Percentiles rank a stretch among this genome's conserved stretches.
Evolutionary conservation across 2,888 invertebrate species (phyloP).

Genomic region (Chorisops tibialis): DNA sequence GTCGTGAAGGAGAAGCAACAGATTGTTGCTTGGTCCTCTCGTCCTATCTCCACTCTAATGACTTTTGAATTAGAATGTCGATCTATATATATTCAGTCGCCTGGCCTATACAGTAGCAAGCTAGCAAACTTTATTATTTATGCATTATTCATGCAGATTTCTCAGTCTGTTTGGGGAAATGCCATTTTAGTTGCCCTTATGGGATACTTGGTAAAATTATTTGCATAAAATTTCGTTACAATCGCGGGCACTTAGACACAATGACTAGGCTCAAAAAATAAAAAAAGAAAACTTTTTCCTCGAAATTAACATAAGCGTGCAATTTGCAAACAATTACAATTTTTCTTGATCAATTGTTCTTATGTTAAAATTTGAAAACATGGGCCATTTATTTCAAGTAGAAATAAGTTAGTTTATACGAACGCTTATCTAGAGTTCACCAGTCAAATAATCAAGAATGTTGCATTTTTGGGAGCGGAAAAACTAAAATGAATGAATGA

Average conservation of each 20-base stretch:
- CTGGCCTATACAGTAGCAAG: neutral
- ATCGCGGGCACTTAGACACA: too few species aligned
- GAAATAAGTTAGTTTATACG: too few species aligned
- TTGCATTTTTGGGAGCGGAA: too few species aligned
- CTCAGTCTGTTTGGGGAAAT: too few species aligned
- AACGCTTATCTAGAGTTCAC: too few species aligned
- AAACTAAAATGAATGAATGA: too few species aligned
- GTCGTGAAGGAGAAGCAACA: conserved; percentile 6
- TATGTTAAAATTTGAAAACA: too few species aligned
- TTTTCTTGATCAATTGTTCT: too few species aligned
- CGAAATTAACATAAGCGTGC: conserved; percentile 20
- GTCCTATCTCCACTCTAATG: conserved; percentile 1
- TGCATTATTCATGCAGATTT: conserved; percentile 18
- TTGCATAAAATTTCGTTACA: conserved; percentile 18
- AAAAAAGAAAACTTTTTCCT: conserved; percentile 8
- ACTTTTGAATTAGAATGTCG: conserved; percentile 16
- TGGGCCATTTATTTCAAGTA: too few species aligned
- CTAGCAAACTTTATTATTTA: conserved; percentile 17
- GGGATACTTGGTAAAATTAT: conserved; percentile 14
- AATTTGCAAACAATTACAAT: conserved; percentile 17
- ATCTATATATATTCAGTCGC: too few species aligned
- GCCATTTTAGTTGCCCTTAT: conserved; percentile 8
- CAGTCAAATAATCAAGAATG: too few species aligned
- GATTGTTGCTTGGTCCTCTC: conserved; percentile 8
- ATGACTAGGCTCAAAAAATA: conserved; percentile 9